A percentile compares a stretch with the other conserved stretches of the same genome.
Evolutionary conservation across 2,113 vertebrate genomes (phyloP).

Genomic region (Galbula dea): DNA sequence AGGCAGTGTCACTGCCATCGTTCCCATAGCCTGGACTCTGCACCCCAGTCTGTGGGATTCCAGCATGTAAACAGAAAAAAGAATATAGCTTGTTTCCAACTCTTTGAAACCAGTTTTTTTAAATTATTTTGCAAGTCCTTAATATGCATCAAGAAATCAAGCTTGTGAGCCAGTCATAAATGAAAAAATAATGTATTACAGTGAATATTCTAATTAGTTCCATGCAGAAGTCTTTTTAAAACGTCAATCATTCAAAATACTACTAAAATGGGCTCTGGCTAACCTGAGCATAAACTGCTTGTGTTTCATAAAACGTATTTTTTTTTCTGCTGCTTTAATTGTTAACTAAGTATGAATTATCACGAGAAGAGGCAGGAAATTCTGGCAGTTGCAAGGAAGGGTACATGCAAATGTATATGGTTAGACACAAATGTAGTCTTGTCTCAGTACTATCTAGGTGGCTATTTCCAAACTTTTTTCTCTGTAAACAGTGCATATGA

Average conservation of each 20-base stretch:
- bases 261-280: not conserved
- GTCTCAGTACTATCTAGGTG: not conserved
- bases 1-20: not conserved
- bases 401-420: not conserved
- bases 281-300: not conserved
- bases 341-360: not conserved
- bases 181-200: not conserved
- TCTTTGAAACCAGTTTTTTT: not conserved
- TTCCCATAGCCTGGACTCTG: not conserved
- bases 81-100: not conserved
- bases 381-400: accelerated
- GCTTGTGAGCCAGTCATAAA: not conserved
- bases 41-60: not conserved
- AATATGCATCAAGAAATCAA: not conserved
- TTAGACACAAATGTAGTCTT: not conserved
- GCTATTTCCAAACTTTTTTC: not conserved
- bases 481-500: not conserved
- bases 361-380: not conserved
- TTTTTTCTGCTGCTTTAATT: not conserved
- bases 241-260: not conserved
- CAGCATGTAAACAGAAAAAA: not conserved
- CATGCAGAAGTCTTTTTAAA: not conserved
- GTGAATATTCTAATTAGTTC: not conserved
- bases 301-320: not conserved
- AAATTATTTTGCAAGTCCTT: not conserved